Conservation (phyloP, 2,113 vertebrate genomes). For the Cynopterus brachyotis region DNA sequence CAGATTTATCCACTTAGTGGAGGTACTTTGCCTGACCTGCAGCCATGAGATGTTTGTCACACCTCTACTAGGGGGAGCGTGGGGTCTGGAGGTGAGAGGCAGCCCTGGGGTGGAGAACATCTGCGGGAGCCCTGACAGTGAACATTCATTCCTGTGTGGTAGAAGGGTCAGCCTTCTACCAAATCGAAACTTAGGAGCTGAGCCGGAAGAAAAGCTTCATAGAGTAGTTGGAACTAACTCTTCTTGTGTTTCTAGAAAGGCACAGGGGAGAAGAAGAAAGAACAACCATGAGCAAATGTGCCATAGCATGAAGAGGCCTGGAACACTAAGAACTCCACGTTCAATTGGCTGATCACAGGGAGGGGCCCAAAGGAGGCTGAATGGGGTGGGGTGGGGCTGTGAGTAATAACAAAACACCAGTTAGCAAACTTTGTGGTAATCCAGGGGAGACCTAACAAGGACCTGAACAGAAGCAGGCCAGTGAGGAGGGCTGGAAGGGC, state of each 20-base stretch:
- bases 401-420: background rate
- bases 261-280: background rate
- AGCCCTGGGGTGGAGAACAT: background rate
- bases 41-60: background rate
- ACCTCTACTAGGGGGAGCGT: background rate
- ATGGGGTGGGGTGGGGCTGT: background rate
- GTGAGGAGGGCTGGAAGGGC: background rate
- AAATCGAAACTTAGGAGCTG: background rate
- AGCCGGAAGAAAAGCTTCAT: background rate
- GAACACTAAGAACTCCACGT: background rate
- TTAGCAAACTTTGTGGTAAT: background rate
- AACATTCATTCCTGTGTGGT: background rate
- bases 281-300: background rate
- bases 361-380: background rate
- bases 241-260: background rate
- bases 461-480: background rate
- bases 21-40: background rate
- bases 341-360: background rate
- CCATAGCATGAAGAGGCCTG: background rate
- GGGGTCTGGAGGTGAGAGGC: background rate
- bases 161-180: background rate
- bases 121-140: accelerated
- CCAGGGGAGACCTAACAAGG: background rate
- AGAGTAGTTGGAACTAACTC: background rate
- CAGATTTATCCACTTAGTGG: too few relatives aligned